Percentiles rank a stretch among this genome's conserved stretches.
Evolutionary conservation across 2,888 invertebrate species (phyloP).

Genomic region (Tortrix viridana): DNA sequence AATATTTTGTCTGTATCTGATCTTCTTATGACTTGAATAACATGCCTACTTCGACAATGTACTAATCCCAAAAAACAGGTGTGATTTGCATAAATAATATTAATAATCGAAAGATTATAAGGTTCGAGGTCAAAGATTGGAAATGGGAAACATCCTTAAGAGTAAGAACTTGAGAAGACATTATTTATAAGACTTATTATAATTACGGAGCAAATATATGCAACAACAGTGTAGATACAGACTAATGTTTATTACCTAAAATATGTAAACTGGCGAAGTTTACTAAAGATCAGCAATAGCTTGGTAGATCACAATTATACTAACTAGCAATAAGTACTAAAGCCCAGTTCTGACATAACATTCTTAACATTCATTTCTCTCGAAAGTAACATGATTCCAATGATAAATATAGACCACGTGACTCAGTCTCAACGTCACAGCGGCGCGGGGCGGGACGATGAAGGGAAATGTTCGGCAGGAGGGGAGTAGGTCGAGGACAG

Average conservation of each 20-base stretch:
- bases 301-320: constrained; percentile 53
- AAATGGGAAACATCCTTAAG: constrained; percentile 21
- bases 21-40: no score
- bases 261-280: constrained; percentile 51
- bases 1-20: no score
- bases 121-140: not conserved
- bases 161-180: constrained; percentile 33
- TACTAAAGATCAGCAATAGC: constrained; percentile 52
- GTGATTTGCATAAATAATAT: not conserved
- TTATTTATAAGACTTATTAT: constrained; percentile 36
- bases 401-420: no score
- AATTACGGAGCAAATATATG: constrained; percentile 61
- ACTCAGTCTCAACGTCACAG: no score
- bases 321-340: constrained; percentile 64
- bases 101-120: not conserved
- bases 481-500: no score
- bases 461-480: no score
- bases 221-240: constrained; percentile 48
- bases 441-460: no score
- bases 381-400: no score
- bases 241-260: constrained; percentile 47
- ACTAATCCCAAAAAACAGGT: not conserved
- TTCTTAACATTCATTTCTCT: no score
- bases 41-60: not conserved
- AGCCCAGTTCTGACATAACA: constrained; percentile 30